Conservation (phyloP, 2,888 invertebrate species). For the Panopea generosa region DNA sequence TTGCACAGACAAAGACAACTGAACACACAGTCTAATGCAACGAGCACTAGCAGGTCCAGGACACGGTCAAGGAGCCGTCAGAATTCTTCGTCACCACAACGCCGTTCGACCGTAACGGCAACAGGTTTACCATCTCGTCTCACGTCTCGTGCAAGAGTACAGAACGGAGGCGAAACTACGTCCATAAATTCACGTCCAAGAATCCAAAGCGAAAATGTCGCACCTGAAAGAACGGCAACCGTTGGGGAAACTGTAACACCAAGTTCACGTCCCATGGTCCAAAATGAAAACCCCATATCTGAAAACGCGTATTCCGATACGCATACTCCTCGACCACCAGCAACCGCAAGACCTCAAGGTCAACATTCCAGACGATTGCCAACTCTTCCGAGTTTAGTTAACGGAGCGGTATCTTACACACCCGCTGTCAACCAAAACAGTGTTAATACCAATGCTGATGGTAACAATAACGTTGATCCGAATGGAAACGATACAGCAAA, state of each 20-base stretch:
- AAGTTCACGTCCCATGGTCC: slow-evolving; percentile 35
- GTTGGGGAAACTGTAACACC: slow-evolving; percentile 8
- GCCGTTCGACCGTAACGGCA: slow-evolving; percentile 34
- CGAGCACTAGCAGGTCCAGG: slow-evolving; percentile 35
- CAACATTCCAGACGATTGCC: slow-evolving; percentile 63
- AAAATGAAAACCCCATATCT: no score
- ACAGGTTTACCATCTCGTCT: slow-evolving; percentile 45
- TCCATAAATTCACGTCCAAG: neutral
- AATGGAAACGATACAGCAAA: neutral
- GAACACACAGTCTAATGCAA: neutral
- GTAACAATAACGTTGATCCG: slow-evolving; percentile 36
- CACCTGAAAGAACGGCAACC: no score
- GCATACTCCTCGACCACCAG: slow-evolving; percentile 61
- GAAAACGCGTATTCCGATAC: no score
- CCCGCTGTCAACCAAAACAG: slow-evolving; percentile 39
- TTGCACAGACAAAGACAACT: slow-evolving; percentile 14
- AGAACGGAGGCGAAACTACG: slow-evolving; percentile 28
- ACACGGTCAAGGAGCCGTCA: slow-evolving; percentile 36
- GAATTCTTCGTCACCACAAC: slow-evolving; percentile 39
- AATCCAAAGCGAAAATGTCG: slow-evolving; percentile 13
- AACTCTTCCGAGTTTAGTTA: slow-evolving; percentile 66
- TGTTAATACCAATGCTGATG: slow-evolving; percentile 31
- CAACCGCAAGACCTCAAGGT: slow-evolving; percentile 55
- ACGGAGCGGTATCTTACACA: slow-evolving; percentile 7
- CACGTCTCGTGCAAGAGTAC: slow-evolving; percentile 54